Base-by-base conservation (phyloP, 2,888 invertebrate species). In the Tetanocera ferruginea region DNA sequence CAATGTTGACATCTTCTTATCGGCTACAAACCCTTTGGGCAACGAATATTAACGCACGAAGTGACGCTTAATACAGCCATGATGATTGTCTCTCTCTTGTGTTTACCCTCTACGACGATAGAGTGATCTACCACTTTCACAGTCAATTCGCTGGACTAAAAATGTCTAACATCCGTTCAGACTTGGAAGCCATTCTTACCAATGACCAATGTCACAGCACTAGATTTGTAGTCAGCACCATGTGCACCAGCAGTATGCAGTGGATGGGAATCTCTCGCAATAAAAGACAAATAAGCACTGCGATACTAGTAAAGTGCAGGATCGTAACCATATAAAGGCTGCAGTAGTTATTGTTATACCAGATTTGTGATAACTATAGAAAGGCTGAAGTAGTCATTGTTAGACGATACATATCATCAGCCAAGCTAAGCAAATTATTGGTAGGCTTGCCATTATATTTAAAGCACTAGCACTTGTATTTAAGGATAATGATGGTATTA, bases 81-180 rank as follows among this genome's bases (percentile, higher is more conserved):
- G 93, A 19, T 93, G 92, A 82, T 94, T 94, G 43, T 92, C 91
- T 80, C 93, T 93, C 79, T 95, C 93, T 95, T 94, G 85, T 94
- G 95, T 85, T 93, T 95, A 0, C 94, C 96, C 87, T 96, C 94
- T 14, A 95, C 91, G 77, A 93, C 91, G 70, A 93, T 91, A 69
- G 91, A 92, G 82, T 93, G 93, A 11, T 94, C 95, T 0, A 94
- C 91, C 0, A 94, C 94, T 88, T 95, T 95, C 37, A 96, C 95
- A 0, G 92, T 91, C 67, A 96, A 93, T 87, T 96, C 95, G 37
- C 94, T 93, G 0, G 96, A 95, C 11, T 92, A 90, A 84, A 95
- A 96, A 83, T 95, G 94, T 86, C 94, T 93, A 0, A 96, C 95
- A 85, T 96, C 95, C 83, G 96, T 90, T 84, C 92, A 93, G 52